phyloP scores from a whole-genome alignment of 2,888 invertebrate genomes.

The Cylindroiulus punctatus region DNA sequence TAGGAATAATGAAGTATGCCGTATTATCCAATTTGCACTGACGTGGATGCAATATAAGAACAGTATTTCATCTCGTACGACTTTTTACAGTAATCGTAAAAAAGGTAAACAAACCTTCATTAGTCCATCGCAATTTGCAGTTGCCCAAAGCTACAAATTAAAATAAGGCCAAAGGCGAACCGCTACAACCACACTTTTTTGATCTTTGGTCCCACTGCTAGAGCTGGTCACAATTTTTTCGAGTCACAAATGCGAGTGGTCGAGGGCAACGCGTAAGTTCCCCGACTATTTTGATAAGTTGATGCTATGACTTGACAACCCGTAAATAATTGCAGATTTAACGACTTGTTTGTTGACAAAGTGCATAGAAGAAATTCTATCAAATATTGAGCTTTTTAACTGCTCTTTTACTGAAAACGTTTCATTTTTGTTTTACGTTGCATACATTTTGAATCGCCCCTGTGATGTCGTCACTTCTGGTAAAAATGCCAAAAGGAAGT shows the following conservation, averaged over 20 bases:
- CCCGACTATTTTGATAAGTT: background rate
- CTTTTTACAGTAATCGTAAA: background rate
- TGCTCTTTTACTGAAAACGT: background rate
- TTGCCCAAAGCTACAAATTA: conserved; percentile 22
- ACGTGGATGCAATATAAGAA: background rate
- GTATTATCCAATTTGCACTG: background rate
- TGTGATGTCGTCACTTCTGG: background rate
- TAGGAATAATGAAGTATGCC: background rate
- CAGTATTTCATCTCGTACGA: background rate
- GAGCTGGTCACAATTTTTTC: background rate
- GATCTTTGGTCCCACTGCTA: conserved; percentile 37
- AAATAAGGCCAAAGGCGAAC: conserved; percentile 44
- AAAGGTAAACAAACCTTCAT: conserved; percentile 28
- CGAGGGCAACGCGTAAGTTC: background rate
- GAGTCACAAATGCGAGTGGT: background rate
- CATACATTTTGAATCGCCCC: conserved; percentile 31
- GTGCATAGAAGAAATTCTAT: too few species aligned
- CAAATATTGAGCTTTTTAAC: too few species aligned
- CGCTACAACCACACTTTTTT: conserved; percentile 32
- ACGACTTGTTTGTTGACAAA: too few species aligned
- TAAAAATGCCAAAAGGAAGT: background rate
- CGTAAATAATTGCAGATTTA: background rate
- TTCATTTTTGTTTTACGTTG: conserved; percentile 34
- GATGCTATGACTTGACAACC: too few species aligned
- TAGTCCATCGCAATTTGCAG: background rate